Percentiles rank a stretch among this genome's conserved stretches.
These are phyloP conservation scores for Antedon mediterranea DNA, from an alignment of 53 echinoderm and acorn worm genomes.

Conservation along the genomic window DNA sequence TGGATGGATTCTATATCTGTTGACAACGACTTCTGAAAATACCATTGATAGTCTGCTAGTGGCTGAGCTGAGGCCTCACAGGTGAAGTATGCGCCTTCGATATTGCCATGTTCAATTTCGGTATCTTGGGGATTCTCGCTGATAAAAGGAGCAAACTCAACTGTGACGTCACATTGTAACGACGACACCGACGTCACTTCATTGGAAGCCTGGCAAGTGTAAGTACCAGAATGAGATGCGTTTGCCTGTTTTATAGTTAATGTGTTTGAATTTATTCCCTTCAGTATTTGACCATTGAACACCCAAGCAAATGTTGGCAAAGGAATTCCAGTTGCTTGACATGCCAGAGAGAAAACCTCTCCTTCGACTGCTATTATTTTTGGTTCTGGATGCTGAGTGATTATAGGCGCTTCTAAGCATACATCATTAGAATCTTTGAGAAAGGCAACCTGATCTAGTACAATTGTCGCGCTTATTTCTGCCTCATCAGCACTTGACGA, in stretches of 20 bases:
- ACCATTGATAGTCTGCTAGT: background rate
- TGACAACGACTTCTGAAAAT: background rate
- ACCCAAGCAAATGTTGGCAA: background rate
- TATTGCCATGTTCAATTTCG: background rate
- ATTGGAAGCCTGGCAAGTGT: background rate
- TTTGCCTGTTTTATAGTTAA: background rate
- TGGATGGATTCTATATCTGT: background rate
- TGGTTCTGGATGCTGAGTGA: background rate
- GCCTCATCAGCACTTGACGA: background rate
- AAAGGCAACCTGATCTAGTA: background rate
- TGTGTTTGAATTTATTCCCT: background rate
- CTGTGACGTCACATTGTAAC: background rate
- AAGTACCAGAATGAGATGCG: background rate
- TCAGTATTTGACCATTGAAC: background rate
- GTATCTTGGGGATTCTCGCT: background rate
- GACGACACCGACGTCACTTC: background rate
- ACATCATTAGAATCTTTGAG: background rate
- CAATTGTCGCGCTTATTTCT: background rate
- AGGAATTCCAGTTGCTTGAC: background rate
- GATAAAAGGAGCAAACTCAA: background rate
- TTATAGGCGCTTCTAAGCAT: background rate
- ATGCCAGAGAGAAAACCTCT: background rate
- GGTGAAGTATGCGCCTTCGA: background rate
- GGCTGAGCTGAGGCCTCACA: background rate
- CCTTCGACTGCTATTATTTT: background rate